Evolutionary conservation across 1,140 invertebrate genomes (phyloP).

Genomic region (Magallana gigas): DNA sequence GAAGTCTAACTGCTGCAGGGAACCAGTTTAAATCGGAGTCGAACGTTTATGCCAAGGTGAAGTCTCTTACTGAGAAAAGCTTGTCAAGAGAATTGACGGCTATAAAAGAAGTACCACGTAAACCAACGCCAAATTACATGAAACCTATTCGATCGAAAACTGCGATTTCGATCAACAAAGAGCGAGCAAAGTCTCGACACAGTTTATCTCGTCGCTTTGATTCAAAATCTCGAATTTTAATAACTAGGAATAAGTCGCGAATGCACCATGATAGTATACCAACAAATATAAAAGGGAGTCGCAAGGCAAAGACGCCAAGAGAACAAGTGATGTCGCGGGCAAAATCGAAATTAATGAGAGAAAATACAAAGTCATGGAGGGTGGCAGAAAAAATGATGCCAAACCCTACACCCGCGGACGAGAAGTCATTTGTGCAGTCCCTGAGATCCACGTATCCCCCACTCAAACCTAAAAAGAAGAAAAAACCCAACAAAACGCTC

Average conservation of each 20-base stretch:
- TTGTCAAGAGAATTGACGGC: not conserved
- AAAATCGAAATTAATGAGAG: conserved; percentile 11
- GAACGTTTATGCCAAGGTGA: conserved; percentile 11
- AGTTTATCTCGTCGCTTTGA: not conserved
- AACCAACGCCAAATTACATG: conserved; percentile 25
- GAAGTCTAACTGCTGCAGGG: not conserved
- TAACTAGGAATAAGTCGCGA: not conserved
- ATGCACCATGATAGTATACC: not conserved
- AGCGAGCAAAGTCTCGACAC: conserved; percentile 2
- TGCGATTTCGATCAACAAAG: not conserved
- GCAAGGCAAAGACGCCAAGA: not conserved
- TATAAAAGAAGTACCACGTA: not conserved
- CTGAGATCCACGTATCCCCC: not conserved
- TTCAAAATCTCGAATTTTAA: not conserved
- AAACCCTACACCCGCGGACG: not conserved
- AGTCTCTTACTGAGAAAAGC: not conserved
- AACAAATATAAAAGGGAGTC: not conserved
- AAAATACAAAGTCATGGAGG: conserved; percentile 13
- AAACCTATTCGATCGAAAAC: conserved; percentile 5
- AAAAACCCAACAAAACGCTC: not conserved
- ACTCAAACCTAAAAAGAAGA: not conserved
- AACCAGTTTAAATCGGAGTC: conserved; percentile 7
- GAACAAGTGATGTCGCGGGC: not conserved
- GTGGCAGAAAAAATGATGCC: not conserved
- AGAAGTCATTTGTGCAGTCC: not conserved